Conservation (phyloP, 2,888 invertebrate genomes). For the Sminthurinus aureus region DNA sequence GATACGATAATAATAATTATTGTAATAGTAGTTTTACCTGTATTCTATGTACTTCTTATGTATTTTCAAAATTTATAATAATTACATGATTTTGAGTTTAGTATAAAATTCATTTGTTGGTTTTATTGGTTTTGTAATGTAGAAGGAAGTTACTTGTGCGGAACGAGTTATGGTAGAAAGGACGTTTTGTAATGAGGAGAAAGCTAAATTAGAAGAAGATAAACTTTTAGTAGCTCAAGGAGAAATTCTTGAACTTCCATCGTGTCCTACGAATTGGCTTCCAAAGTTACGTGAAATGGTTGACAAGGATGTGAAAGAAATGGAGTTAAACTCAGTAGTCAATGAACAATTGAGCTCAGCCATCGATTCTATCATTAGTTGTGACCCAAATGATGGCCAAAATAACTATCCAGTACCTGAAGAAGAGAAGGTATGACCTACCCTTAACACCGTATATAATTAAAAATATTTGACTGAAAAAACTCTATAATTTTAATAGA, state of each 20-base stretch:
- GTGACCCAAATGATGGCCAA: slow-evolving; percentile 47
- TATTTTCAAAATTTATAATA: too few relatives aligned
- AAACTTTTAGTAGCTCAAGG: slow-evolving; percentile 46
- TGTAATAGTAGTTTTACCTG: too few relatives aligned
- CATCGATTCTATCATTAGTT: slow-evolving; percentile 59
- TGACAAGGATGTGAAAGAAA: slow-evolving; percentile 57
- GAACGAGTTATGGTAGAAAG: slow-evolving; percentile 59
- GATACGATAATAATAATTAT: neutral
- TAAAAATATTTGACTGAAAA: too few relatives aligned
- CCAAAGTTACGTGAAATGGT: slow-evolving; percentile 58
- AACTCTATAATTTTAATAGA: too few relatives aligned
- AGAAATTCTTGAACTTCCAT: slow-evolving; percentile 57
- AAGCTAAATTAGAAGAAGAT: slow-evolving; percentile 43
- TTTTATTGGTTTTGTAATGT: slow-evolving; percentile 3
- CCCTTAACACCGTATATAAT: too few relatives aligned
- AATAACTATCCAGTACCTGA: slow-evolving; percentile 29
- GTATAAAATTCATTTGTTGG: neutral
- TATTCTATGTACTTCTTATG: too few relatives aligned
- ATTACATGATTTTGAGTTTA: neutral
- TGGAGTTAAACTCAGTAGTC: slow-evolving; percentile 57
- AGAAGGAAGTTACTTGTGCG: slow-evolving; percentile 58
- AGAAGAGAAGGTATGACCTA: neutral
- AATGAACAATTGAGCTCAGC: slow-evolving; percentile 60
- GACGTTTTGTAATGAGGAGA: slow-evolving; percentile 58
- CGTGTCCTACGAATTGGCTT: slow-evolving; percentile 55